Evolutionary conservation across 2,113 vertebrate genomes (phyloP).

Genomic region (Ptyas mucosa): DNA sequence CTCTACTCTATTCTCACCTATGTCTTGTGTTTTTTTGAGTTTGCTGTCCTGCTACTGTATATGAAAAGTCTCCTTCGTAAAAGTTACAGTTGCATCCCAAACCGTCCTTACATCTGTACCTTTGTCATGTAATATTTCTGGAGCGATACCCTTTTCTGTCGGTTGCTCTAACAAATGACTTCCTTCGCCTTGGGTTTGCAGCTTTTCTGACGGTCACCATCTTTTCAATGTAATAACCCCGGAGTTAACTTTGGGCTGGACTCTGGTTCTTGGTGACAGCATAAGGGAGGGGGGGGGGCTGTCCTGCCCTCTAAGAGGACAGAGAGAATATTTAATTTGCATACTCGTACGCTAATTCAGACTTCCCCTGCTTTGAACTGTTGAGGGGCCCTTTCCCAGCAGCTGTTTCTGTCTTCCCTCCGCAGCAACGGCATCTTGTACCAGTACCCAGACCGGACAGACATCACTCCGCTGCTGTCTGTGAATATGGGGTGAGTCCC

Average conservation of each 20-base stretch:
- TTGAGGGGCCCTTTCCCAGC: not conserved
- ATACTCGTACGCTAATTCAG: not conserved
- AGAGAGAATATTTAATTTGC: not conserved
- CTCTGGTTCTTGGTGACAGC: not conserved
- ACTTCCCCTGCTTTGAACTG: not conserved
- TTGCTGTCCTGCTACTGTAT: not conserved
- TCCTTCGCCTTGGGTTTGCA: not conserved
- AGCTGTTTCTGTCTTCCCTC: not conserved
- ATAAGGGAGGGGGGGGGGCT: too few species aligned
- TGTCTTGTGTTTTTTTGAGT: not conserved
- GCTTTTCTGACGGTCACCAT: not conserved
- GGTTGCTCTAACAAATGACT: not conserved
- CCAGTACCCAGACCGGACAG: slow-evolving; percentile 87
- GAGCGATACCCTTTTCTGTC: not conserved
- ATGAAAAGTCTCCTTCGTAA: not conserved
- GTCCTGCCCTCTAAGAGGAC: too few species aligned
- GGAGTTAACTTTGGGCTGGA: not conserved
- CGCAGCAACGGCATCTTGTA: slow-evolving; percentile 87
- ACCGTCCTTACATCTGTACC: not conserved
- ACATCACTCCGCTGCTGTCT: slow-evolving; percentile 83
- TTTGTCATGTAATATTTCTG: not conserved
- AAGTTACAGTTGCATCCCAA: not conserved
- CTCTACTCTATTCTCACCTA: not conserved
- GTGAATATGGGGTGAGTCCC: slow-evolving; percentile 92
- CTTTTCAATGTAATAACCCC: not conserved